These are phyloP conservation scores for Drosophila melanocephala DNA, from an alignment of 2,888 invertebrate genomes.

Conservation along the genomic window DNA sequence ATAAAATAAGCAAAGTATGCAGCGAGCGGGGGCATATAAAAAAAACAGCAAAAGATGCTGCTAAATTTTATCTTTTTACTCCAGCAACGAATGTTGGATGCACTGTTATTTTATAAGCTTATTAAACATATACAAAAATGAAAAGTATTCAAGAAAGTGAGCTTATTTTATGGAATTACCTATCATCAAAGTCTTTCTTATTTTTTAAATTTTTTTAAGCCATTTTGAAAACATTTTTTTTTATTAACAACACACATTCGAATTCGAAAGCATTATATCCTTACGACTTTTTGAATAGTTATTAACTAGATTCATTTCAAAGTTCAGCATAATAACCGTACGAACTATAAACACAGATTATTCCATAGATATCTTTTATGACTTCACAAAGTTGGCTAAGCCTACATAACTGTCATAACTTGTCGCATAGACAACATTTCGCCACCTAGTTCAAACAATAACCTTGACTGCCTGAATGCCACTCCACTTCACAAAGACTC, in stretches of 20 bases:
- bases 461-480: conserved; percentile 14
- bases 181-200: no score
- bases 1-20: conserved; percentile 64
- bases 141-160: background rate
- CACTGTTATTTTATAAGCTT: conserved; percentile 14
- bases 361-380: background rate
- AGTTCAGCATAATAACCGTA: background rate
- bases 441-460: conserved; percentile 21
- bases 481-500: conserved; percentile 40
- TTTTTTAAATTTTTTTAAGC: no score
- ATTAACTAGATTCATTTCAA: background rate
- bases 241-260: background rate
- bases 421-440: conserved; percentile 9
- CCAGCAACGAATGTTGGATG: conserved; percentile 15
- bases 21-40: conserved; percentile 29
- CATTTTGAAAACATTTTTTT: background rate
- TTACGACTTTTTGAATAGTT: background rate
- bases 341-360: background rate
- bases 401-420: background rate
- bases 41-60: conserved; percentile 26
- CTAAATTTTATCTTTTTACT: background rate
- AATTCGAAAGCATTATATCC: background rate
- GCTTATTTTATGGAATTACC: background rate
- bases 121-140: no score
- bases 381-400: background rate